Conservation (phyloP, 2,797 vertebrate genomes). For the Ctenochaetus hawaiiensis region DNA sequence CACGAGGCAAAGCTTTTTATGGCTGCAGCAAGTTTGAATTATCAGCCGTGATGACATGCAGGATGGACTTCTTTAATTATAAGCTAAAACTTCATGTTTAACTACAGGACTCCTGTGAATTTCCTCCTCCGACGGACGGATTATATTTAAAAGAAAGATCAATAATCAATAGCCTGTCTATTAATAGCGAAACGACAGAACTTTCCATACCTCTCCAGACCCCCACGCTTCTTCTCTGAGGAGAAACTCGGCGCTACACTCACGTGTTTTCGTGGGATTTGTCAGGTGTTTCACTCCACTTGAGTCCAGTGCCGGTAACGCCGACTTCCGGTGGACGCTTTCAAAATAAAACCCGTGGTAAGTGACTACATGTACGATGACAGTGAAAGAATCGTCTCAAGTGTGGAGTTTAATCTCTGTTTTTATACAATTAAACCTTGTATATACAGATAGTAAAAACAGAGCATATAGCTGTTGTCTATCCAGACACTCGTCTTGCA, state of each 20-base stretch:
- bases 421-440: no score
- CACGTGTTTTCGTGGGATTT: constrained; percentile 5
- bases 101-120: not conserved
- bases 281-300: not conserved
- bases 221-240: not conserved
- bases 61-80: no score
- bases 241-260: not conserved
- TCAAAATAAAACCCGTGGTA: constrained; percentile 29
- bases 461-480: no score
- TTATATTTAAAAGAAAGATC: not conserved
- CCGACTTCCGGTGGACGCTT: constrained; percentile 13
- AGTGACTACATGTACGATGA: not conserved
- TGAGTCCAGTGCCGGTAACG: not conserved
- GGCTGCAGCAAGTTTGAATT: not conserved
- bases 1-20: not conserved
- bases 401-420: no score
- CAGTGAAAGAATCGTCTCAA: no score
- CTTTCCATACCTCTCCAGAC: constrained; percentile 35
- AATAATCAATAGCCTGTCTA: no score
- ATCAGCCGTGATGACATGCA: no score
- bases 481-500: no score
- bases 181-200: not conserved
- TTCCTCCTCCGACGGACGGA: not conserved
- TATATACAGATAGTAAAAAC: no score
- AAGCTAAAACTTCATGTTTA: not conserved